Conservation (phyloP, 2,888 invertebrate species). For the Drosophila infuscata region DNA sequence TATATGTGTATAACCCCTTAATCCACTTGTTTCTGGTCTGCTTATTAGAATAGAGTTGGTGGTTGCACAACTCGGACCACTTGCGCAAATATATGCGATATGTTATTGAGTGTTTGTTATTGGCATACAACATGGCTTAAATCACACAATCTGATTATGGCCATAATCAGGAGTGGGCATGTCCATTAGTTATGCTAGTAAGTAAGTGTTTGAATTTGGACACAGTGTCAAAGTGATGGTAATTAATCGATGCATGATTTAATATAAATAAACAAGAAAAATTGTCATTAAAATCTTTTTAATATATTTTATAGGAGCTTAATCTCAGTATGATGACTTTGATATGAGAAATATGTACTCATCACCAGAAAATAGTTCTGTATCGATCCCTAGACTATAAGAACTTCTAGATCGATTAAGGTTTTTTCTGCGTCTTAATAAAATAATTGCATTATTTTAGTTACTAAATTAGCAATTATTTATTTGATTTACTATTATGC, state of each 20-base stretch:
- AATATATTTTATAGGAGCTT: not conserved
- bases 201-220: not conserved
- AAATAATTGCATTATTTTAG: not conserved
- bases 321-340: not conserved
- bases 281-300: not conserved
- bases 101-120: constrained; percentile 70
- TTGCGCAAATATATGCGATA: constrained; percentile 62
- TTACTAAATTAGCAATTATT: not conserved
- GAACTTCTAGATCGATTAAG: not conserved
- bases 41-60: constrained; percentile 42
- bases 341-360: not conserved
- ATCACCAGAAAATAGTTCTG: not conserved
- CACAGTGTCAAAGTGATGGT: not conserved
- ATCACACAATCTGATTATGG: constrained; percentile 56
- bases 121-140: constrained; percentile 50
- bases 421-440: not conserved
- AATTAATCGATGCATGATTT: constrained; percentile 11
- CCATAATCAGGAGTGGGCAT: constrained; percentile 3
- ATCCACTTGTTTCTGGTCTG: constrained; percentile 78
- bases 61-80: constrained; percentile 39
- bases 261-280: not conserved
- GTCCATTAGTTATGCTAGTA: constrained; percentile 5
- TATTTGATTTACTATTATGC: not conserved
- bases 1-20: constrained; percentile 65
- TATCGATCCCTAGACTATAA: not conserved